These are phyloP conservation scores for Zoanthus solanderi DNA, from an alignment of 92 coral and sea anemone genomes.

Conservation along the genomic window DNA sequence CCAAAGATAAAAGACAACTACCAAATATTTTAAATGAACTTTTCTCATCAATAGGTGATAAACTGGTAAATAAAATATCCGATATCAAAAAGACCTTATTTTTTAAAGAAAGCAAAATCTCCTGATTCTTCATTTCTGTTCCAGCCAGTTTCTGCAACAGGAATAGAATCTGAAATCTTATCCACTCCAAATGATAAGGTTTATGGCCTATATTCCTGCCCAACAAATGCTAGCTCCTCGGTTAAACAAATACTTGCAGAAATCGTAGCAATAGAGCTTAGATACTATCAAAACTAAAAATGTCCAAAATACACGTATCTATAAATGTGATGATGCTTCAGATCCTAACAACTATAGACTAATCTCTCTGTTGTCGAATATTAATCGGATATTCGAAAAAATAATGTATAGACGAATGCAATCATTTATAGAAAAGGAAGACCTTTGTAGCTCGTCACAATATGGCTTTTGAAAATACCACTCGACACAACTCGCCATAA, in stretches of 20 bases:
- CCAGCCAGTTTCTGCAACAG: background rate
- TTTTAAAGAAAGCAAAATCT: background rate
- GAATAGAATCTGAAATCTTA: background rate
- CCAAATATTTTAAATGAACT: background rate
- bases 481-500: slow-evolving; percentile 67
- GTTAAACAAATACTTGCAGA: background rate
- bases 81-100: background rate
- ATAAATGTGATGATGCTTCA: slow-evolving; percentile 53
- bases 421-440: slow-evolving; percentile 39
- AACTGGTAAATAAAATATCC: background rate
- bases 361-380: slow-evolving; percentile 16
- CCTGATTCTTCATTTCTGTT: background rate
- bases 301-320: slow-evolving; percentile 48
- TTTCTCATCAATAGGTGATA: background rate
- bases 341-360: slow-evolving; percentile 55
- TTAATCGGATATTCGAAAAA: slow-evolving; percentile 55
- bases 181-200: background rate
- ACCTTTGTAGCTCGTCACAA: slow-evolving; percentile 35
- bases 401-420: slow-evolving; percentile 50
- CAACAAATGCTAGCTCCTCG: background rate
- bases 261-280: background rate
- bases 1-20: background rate
- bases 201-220: background rate
- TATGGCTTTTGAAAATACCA: slow-evolving; percentile 62
- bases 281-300: slow-evolving; percentile 43